Evolutionary conservation across 2,888 invertebrate genomes (phyloP), one percentile per base, ranked within the genome.

Genomic region (Agrypnus murinus): DNA sequence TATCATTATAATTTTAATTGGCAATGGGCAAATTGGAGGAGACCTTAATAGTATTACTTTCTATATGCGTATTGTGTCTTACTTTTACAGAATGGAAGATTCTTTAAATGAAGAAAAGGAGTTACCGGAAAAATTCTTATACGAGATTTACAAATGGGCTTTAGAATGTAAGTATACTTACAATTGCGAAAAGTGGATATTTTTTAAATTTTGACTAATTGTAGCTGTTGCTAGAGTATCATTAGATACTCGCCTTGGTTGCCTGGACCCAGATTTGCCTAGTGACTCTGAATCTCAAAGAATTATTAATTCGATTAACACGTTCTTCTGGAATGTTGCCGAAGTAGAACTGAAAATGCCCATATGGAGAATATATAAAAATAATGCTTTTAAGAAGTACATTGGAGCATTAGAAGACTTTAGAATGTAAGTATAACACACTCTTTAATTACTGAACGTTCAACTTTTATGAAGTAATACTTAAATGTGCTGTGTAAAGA

Each of bases 211-310:
- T 25, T 2, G 25, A 25, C 2, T 25, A 38, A 10, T 38, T 15
- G 2, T 82, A 94, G 94, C 95, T 76, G 94, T 95, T 1, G 94
- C 93, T 14, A 89, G 92, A 75, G 94, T 95, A 81, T 92, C 95
- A 3, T 86, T 96, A 79, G 95, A 95, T 79, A 92, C 92, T 19
- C 89, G 95, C 76, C 86, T 96, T 60, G 94, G 94, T 17, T 94
- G 94, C 84, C 83, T 94, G 50, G 87, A 89, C 66, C 88, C 89
- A 12, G 83, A 86, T 75, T 79, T 87, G 19, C 69, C 81, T 8
- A 75, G 77, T 64, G 75, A 81, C 76, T 90, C 92, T 53, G 92
- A 93, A 79, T 92, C 93, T 0, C 91, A 91, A 81, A 89, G 90
- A 81, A 93, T 96, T 82, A 94, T 96, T 71, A 88, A 91, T 81